Evolutionary conservation across 1,140 invertebrate species (phyloP), one percentile per base, ranked within the genome.

Genomic region (Drosophila suzukii): DNA sequence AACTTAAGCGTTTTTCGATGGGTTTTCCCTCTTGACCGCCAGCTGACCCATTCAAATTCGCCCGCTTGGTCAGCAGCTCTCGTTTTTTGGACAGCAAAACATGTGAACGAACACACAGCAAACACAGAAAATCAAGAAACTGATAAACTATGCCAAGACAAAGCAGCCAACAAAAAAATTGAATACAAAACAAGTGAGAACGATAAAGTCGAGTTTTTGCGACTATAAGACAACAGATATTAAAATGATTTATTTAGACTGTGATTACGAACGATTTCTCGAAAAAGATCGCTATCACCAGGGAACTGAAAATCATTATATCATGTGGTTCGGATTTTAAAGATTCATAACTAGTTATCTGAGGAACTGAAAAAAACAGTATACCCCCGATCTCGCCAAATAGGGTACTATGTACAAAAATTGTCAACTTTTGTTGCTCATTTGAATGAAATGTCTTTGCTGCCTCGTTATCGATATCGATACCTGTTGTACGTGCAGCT

Each of bases 381-480:
- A 27, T 27, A 27, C 27, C 27, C 27, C 1, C 3, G 27, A 27
- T 27, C 3, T 5, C 27, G 27, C 27, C 3, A 8, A 7, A 11
- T 44, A 15, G 17, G 8, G 3, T 41, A 20, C 8, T 10, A 44
- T 17, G 7, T 4, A 44, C 43, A 24, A 51, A 44, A 34, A 44
- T 43, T 30, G 39, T 54, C 24, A 62, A 24, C 38, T 55, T 59
- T 66, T 79, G 65, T 59, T 68, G 54, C 60, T 47, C 41, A 73
- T 75, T 62, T 62, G 72, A 81, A 68, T 80, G 39, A 76, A 84
- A 80, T 84, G 79, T 83, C 65, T 84, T 80, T 80, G 77, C 77
- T 63, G 41, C 53, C 56, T 41, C 58, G 56, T 55, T 49, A 76
- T 67, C 55, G 61, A 67, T 76, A 44, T 60, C 60, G 61, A 66